These are phyloP conservation scores for Pogonomyrmex californicus DNA, from an alignment of 1,140 invertebrate species.

Conservation along the genomic window DNA sequence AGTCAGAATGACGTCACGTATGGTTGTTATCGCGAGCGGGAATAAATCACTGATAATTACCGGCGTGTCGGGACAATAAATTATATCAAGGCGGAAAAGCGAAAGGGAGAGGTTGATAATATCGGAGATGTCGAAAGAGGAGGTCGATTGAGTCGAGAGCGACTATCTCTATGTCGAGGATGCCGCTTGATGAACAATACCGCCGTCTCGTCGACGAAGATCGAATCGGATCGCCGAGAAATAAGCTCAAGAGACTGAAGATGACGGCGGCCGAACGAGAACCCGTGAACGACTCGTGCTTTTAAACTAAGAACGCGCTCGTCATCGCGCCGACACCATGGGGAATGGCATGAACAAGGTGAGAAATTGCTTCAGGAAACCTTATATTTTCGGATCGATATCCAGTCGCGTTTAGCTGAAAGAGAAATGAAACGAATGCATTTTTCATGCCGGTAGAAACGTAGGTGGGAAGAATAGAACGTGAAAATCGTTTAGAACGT, in stretches of 20 bases:
- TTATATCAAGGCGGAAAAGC: not conserved
- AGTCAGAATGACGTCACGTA: not conserved
- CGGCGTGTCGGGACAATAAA: not conserved
- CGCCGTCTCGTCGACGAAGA: conserved; percentile 37
- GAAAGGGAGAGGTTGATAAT: not conserved
- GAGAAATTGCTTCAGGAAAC: conserved; percentile 74
- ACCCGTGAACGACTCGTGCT: conserved; percentile 22
- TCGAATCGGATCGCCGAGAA: conserved; percentile 66
- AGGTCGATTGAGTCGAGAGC: not conserved
- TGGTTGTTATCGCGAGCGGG: not conserved
- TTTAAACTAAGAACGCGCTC: conserved; percentile 36
- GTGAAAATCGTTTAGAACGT: not conserved
- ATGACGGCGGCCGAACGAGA: conserved; percentile 56
- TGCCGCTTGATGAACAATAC: conserved; percentile 62
- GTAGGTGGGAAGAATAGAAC: not conserved
- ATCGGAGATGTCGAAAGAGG: not conserved
- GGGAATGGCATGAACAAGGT: conserved; percentile 94
- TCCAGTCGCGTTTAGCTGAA: not conserved
- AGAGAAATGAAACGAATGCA: not conserved
- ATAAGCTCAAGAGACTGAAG: conserved; percentile 74
- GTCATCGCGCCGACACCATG: conserved; percentile 84
- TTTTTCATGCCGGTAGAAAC: not conserved
- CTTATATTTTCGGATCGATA: not conserved
- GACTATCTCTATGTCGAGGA: conserved; percentile 42
- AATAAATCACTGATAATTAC: conserved; percentile 20